Evolutionary conservation across 2,113 vertebrate species (phyloP).

Genomic region (Perognathus longimembris): DNA sequence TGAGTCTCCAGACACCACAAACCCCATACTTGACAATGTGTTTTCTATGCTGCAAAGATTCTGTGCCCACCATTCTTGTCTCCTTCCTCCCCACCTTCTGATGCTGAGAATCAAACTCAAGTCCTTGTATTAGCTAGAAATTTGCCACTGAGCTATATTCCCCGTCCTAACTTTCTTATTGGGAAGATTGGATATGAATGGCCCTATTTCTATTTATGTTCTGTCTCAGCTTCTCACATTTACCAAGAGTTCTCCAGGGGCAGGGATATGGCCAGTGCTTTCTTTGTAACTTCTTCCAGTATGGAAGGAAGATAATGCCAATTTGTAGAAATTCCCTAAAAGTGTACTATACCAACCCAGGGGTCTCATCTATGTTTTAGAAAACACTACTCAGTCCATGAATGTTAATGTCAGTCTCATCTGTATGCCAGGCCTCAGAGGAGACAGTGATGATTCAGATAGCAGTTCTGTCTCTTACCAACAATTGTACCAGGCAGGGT

Average conservation of each 20-base stretch:
- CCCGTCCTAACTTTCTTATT: neutral
- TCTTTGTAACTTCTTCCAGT: neutral
- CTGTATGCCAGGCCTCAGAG: neutral
- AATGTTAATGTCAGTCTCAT: neutral
- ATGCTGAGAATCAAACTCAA: neutral
- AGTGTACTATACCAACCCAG: neutral
- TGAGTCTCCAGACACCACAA: neutral
- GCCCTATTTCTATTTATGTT: neutral
- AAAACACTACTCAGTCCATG: neutral
- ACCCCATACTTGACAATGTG: neutral
- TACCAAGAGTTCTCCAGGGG: neutral
- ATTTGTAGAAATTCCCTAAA: neutral
- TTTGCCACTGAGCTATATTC: neutral
- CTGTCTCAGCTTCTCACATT: neutral
- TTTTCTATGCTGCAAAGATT: neutral
- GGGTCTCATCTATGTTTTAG: conserved; percentile 23
- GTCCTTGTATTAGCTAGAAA: neutral
- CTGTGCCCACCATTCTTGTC: neutral
- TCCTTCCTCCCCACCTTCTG: no score
- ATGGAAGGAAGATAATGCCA: neutral
- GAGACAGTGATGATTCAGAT: neutral
- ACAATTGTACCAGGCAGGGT: neutral
- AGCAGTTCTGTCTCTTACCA: neutral
- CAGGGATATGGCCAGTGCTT: neutral
- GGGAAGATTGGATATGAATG: neutral